These are phyloP conservation scores for Melolontha melolontha DNA, from an alignment of 2,888 invertebrate species.

Conservation along the genomic window DNA sequence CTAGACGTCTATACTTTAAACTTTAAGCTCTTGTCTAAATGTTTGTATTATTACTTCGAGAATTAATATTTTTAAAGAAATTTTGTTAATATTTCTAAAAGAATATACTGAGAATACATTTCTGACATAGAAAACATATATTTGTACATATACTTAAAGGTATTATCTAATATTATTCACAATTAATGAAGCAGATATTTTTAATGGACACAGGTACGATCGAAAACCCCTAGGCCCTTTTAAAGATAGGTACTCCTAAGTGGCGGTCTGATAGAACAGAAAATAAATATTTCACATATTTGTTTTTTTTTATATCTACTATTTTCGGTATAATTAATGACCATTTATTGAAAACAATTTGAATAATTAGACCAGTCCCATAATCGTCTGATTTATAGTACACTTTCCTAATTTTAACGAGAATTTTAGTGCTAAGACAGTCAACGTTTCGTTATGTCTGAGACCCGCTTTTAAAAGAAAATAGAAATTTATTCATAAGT, in stretches of 20 bases:
- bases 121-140: conserved; percentile 4
- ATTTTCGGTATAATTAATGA: conserved; percentile 29
- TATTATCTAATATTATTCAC: conserved; percentile 33
- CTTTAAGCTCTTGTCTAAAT: too few relatives aligned
- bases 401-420: conserved; percentile 27
- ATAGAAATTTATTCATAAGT: neutral
- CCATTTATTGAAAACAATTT: conserved; percentile 34
- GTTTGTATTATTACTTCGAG: too few relatives aligned
- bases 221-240: conserved; percentile 8
- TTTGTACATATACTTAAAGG: conserved; percentile 3
- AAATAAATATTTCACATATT: conserved; percentile 35
- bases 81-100: too few relatives aligned
- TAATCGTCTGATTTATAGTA: conserved; percentile 34
- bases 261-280: neutral
- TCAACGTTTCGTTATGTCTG: too few relatives aligned
- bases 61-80: too few relatives aligned
- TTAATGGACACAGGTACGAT: conserved; percentile 29
- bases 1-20: too few relatives aligned
- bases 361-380: conserved; percentile 39
- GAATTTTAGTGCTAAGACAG: conserved; percentile 7
- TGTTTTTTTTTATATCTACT: conserved; percentile 10
- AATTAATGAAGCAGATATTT: conserved; percentile 32
- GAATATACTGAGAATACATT: too few relatives aligned
- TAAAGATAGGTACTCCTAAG: conserved; percentile 21
- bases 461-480: conserved; percentile 1